Conservation (phyloP, 2,113 vertebrate genomes). For the Indicator maculatus region DNA sequence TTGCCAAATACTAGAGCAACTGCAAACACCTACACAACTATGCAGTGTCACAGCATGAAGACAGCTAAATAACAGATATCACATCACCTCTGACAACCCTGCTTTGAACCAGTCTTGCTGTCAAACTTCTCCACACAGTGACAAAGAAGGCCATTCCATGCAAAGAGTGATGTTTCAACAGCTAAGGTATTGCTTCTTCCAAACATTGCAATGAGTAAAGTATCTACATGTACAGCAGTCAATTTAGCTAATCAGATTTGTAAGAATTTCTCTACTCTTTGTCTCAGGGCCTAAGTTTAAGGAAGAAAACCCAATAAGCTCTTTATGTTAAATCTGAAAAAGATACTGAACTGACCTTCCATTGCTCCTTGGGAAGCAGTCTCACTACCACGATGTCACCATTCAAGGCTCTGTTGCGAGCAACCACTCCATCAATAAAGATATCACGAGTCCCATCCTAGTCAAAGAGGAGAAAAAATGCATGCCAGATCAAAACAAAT, state of each 20-base stretch:
- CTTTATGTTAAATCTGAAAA: not conserved
- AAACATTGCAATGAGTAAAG: not conserved
- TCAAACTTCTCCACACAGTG: not conserved
- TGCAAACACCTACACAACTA: not conserved
- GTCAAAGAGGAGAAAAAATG: slow-evolving; percentile 10
- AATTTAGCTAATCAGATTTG: not conserved
- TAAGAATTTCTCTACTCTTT: not conserved
- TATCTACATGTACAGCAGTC: not conserved
- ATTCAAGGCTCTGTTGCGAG: slow-evolving; percentile 93
- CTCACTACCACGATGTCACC: slow-evolving; percentile 92
- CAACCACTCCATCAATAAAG: slow-evolving; percentile 91
- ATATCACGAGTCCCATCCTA: slow-evolving; percentile 91
- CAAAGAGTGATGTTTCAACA: not conserved
- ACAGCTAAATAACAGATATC: not conserved
- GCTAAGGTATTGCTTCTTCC: not conserved
- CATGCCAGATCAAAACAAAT: not conserved
- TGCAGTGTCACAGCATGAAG: not conserved
- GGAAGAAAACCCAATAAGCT: not conserved
- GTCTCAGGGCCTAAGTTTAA: not conserved
- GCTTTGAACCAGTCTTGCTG: not conserved
- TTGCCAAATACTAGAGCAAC: not conserved
- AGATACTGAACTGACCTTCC: slow-evolving; percentile 86
- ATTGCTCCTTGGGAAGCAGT: slow-evolving; percentile 88
- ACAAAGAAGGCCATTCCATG: not conserved
- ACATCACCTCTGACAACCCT: not conserved